Base-by-base conservation (phyloP, 2,113 vertebrate genomes). In the Oncorhynchus kisutch region DNA sequence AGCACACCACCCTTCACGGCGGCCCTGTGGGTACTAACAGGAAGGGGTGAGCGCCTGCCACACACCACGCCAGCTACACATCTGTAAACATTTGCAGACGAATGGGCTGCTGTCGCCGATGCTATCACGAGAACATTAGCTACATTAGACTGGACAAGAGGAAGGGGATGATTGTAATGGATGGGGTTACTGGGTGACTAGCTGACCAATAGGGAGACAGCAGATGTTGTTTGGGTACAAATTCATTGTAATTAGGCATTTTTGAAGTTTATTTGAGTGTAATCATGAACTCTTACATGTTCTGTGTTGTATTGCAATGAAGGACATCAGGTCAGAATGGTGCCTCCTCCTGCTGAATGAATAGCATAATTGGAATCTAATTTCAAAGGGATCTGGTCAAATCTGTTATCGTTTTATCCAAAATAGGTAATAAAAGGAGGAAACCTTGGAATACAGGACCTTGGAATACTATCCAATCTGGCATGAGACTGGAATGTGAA, bases 121-220 rank as follows among this genome's bases (percentile, higher is more conserved):
- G 83, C 78, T 90, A 90, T 91, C 89, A 14, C 62, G 27, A 69
- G 74, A 69, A 86, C 85, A 84, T 84, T 84, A 86, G 78, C 85
- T 25, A n/a, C 65, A 87, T 71, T 79, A 78, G 9, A 9, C 39
- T 1, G 39, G 69, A 77, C 54, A 73, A 78, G 67, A 81, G 69
- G 79, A 78, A 84, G 80, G 80, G 74, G 67, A 77, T 84, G 82
- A 88, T 84, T 86, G 75, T 45, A 72, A 79, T 68, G 84, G 80
- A 81, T 89, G 72, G 67, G 68, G 24, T 39, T 39, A 39, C 39
- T 39, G 27, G 34, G 39, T 45, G 39, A 45, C 39, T 75, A 67
- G 39, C 72, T 80, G 76, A 78, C 79, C 72, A 81, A 80, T 57
- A 81, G 70, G 80, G 54, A 68, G 60, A 64, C 60, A 64, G n/a